Percentiles rank a stretch among this genome's conserved stretches.
Conservation (phyloP, 1,140 invertebrate species). For the Neotoxoptera formosana region DNA sequence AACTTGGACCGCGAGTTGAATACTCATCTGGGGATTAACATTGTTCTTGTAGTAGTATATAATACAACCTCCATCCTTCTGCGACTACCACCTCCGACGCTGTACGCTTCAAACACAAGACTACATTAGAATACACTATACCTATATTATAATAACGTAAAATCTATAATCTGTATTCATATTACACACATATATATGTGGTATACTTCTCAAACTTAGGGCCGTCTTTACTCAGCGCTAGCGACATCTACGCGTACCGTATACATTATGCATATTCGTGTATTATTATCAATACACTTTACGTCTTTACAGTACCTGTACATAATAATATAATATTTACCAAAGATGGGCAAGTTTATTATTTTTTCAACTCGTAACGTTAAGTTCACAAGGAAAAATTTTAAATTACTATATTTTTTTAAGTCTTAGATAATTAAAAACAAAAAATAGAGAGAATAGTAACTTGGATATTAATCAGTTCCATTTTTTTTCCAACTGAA, state of each 20-base stretch:
- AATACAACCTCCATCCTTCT: background rate
- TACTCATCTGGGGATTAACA: constrained; percentile 37
- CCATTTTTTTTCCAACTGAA: too few relatives aligned
- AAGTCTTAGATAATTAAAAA: too few relatives aligned
- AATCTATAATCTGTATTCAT: background rate
- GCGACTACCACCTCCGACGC: background rate
- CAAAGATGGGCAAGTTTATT: background rate
- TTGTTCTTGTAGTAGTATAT: background rate
- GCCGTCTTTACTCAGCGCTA: background rate
- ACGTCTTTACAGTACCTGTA: too few relatives aligned
- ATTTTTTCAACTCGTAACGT: background rate
- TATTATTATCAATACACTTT: background rate
- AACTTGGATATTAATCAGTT: too few relatives aligned
- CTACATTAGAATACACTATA: background rate
- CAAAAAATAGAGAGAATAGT: too few relatives aligned
- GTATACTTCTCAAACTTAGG: background rate
- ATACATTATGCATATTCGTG: background rate
- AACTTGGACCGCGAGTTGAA: constrained; percentile 2
- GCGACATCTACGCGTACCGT: background rate
- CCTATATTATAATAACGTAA: background rate
- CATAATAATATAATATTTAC: background rate
- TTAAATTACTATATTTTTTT: background rate
- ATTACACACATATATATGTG: background rate
- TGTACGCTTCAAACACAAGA: background rate
- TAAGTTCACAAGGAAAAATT: background rate